Evolutionary conservation across 2,888 invertebrate species (phyloP), one percentile per base, ranked within the genome.

Genomic region (Coleophora deauratella): DNA sequence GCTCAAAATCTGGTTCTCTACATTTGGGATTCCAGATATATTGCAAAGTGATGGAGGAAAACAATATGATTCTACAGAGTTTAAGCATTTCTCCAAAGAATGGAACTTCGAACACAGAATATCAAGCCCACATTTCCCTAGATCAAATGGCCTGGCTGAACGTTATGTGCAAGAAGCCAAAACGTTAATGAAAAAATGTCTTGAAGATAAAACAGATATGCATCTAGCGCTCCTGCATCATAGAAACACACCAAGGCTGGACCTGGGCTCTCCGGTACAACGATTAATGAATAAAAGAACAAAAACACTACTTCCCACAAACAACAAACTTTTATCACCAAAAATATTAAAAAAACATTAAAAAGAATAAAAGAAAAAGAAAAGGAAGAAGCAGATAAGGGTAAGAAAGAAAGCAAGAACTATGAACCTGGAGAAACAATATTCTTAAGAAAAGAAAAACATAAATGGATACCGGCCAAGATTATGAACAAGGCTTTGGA

Each of bases 91-190:
- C 14, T 4, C n/a, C 9, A 32, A 41, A 12, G 32, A 36, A 32
- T 41, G 41, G 41, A 15, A 37, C 9, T 37, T 41, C 32, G 37
- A 37, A 2, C 41, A 41, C 11, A 41, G 41, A 33, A 13, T 37
- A 3, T 41, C 37, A 14, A 41, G 41, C 15, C 36, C 41, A n/a
- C 14, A 37, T 10, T 41, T 41, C 14, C 37, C 37, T 3, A 32
- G 37, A 13, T 41, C 41, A 1, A 40, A 41, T 32, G 41, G 41
- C 9, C 27, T 41, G 27, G 41, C 41, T 33, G 41, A 41, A 32
- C 37, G 41, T 13, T 41, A 41, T 37, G 41, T 37, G 1, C 41
- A 42, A 33, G 42, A 40, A 34, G 40, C 40, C 9, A 40, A 40
- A 40, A 33, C 8, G 28, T 15, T 40, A 34, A 9, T 40, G 34